A percentile compares a stretch with the other conserved stretches of the same genome.
Conservation (phyloP, 1,140 invertebrate species). For the Lethocerus indicus region DNA sequence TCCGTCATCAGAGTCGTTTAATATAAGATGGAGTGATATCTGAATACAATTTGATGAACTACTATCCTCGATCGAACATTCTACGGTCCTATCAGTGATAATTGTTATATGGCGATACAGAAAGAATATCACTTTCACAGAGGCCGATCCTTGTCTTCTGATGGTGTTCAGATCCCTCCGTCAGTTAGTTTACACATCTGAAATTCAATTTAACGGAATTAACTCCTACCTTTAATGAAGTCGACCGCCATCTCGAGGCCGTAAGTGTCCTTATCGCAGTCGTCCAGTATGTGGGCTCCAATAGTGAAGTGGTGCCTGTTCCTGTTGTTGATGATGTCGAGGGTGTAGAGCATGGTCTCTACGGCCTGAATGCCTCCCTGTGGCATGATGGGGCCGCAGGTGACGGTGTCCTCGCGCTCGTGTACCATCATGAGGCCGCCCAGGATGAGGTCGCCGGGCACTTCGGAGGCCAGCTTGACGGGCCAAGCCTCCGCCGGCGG, state of each 20-base stretch:
- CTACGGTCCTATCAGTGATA: too few relatives aligned
- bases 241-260: conserved; percentile 90
- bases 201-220: neutral
- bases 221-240: conserved; percentile 31
- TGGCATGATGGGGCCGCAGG: conserved; percentile 84
- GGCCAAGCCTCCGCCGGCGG: conserved; percentile 40
- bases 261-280: conserved; percentile 92
- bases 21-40: too few relatives aligned
- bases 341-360: conserved; percentile 81
- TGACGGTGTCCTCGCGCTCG: conserved; percentile 64
- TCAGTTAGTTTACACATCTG: neutral
- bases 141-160: neutral
- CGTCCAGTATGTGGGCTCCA: conserved; percentile 79
- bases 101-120: too few relatives aligned
- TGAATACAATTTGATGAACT: too few relatives aligned
- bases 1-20: too few relatives aligned
- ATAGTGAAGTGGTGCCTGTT: conserved; percentile 55
- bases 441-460: conserved; percentile 66
- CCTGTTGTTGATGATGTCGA: conserved; percentile 61
- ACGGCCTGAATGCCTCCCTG: conserved; percentile 82
- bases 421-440: conserved; percentile 94
- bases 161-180: neutral
- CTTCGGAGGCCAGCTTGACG: conserved; percentile 64
- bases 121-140: neutral
- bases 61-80: too few relatives aligned